Evolutionary conservation across 2,797 vertebrate genomes (phyloP), one percentile per base, ranked within the genome.

Genomic region (Thaleichthys pacificus): DNA sequence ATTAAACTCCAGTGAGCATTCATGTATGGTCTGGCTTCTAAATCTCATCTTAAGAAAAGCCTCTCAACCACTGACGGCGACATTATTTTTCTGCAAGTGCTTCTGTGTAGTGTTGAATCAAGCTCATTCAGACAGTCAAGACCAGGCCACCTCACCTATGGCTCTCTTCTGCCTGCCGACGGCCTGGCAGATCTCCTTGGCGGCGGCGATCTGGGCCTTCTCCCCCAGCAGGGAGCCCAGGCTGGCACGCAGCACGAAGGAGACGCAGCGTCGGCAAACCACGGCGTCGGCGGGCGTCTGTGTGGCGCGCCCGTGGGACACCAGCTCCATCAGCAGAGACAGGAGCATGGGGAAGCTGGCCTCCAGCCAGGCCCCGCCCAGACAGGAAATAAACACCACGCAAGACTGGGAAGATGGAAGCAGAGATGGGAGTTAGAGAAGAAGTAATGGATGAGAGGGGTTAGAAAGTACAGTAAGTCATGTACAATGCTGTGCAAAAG

Each of bases 201-300:
- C 94, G 49, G 95, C 96, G 83, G 93, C 93, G 86, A 93, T 93
- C 85, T 96, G 97, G 79, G 97, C 95, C 88, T 96, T 97, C 88
- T 97, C 97, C 65, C 97, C 96, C 58, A 98, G 93, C 81, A 97
- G 93, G 30, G 92, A 89, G 75, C 96, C 93, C 76, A 97, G 68
- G 14, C 93, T 93, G 82, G 94, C 92, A 85, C 95, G 92, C 76
- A 98, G 93, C 75, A 97, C 91, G 88, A 96, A 97, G 1, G 96
- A 96, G 76, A 96, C 84, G 63, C 96, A 98, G 72, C 91, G 86
- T 11, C 94, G 93, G 60, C 90, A 91, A 77, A 91, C 88, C 17
- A 91, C 74, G 1, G 93, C 93, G 24, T 97, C 96, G 1, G 66
- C 67, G 0, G 92, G 87, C 24, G 88, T 93, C 78, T 95, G 95